Evolutionary conservation across 2,888 invertebrate genomes (phyloP).

Genomic region (Scaptomyza parva): DNA sequence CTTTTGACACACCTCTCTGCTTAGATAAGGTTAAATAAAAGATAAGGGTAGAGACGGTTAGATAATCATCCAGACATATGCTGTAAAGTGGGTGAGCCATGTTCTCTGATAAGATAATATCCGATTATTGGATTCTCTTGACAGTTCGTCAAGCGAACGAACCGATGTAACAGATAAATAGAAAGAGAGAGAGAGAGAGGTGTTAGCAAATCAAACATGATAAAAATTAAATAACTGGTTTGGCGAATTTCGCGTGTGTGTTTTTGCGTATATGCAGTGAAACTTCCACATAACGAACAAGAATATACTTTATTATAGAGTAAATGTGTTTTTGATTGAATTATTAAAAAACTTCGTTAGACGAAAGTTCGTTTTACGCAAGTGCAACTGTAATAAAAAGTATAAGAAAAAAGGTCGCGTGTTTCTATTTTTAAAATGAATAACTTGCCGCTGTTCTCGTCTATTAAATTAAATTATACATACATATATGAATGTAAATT

Average conservation of each 20-base stretch:
- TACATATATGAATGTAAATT: slow-evolving; percentile 5
- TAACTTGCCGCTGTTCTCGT: slow-evolving; percentile 29
- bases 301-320: too few species aligned
- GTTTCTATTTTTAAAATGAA: slow-evolving; percentile 26
- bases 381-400: not conserved
- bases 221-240: slow-evolving; percentile 32
- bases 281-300: too few species aligned
- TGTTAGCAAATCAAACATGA: slow-evolving; percentile 6
- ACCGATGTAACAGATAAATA: not conserved
- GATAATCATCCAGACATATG: not conserved
- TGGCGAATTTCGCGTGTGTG: slow-evolving; percentile 12
- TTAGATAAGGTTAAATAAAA: not conserved
- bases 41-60: not conserved
- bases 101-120: slow-evolving; percentile 24
- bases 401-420: slow-evolving; percentile 44
- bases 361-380: too few species aligned
- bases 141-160: slow-evolving; percentile 10
- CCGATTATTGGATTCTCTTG: not conserved
- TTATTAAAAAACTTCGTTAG: too few species aligned
- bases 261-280: too few species aligned
- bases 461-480: slow-evolving; percentile 50
- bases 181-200: slow-evolving; percentile 4
- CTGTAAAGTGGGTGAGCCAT: slow-evolving; percentile 9
- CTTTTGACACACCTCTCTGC: not conserved
- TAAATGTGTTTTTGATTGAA: too few species aligned